phyloP scores from a whole-genome alignment of 2,797 vertebrate species.

The Molossus molossus region DNA sequence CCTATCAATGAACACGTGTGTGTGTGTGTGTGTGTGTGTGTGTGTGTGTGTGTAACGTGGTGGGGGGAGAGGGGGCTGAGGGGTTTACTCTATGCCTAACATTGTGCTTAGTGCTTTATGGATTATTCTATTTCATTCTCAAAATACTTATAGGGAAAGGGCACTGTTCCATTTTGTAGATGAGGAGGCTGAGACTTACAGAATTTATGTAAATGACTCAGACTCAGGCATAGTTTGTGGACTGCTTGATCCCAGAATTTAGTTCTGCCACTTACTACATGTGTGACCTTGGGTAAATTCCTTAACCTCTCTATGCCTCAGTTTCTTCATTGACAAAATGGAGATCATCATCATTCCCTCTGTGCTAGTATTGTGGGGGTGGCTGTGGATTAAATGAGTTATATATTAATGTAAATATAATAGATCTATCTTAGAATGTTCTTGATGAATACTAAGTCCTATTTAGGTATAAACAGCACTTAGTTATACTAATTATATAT shows the following conservation, averaged over 20 bases:
- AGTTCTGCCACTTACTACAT: neutral
- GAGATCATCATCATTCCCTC: neutral
- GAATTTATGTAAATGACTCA: neutral
- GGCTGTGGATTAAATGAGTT: neutral
- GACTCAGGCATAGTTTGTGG: neutral
- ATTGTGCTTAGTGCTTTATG: neutral
- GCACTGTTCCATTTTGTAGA: neutral
- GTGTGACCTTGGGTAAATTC: neutral
- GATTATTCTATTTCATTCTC: neutral
- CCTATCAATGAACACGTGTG: neutral
- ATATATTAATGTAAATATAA: neutral
- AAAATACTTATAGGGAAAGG: neutral
- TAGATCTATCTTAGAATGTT: neutral
- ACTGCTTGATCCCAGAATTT: neutral
- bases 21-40: no score
- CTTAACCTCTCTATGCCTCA: neutral
- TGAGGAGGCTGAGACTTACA: neutral
- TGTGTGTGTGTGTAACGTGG: no score
- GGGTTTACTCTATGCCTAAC: neutral
- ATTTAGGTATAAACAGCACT: neutral
- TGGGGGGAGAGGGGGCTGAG: no score
- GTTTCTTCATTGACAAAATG: neutral
- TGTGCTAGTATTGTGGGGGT: neutral
- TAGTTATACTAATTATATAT: neutral
- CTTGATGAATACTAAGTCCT: neutral